Percentiles rank a stretch among this genome's conserved stretches.
Conservation (phyloP, 2,888 invertebrate species). For the Eilema griseolum region DNA sequence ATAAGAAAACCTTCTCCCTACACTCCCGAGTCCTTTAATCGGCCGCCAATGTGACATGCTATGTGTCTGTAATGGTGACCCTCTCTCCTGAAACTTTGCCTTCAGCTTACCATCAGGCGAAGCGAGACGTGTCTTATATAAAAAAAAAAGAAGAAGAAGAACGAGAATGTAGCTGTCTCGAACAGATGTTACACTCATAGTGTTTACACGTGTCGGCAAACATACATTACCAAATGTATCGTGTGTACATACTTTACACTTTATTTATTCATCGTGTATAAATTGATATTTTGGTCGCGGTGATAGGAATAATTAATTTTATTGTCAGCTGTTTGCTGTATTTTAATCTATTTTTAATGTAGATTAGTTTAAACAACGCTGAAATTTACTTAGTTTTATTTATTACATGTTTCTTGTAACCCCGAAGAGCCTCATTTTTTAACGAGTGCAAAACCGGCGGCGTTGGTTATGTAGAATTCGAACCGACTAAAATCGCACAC, state of each 20-base stretch:
- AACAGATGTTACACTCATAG: not conserved
- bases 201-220: not conserved
- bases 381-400: not conserved
- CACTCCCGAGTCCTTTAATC: too few species aligned
- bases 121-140: too few species aligned
- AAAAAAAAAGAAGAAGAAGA: too few species aligned
- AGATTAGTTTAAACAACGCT: not conserved
- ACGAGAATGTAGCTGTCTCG: not conserved
- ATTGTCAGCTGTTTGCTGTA: not conserved
- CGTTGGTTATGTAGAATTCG: too few species aligned
- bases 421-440: not conserved
- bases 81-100: too few species aligned
- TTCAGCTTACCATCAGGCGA: too few species aligned
- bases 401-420: not conserved
- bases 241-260: not conserved
- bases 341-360: not conserved
- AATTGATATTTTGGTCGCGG: not conserved
- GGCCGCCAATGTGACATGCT: too few species aligned
- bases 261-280: not conserved
- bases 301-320: constrained; percentile 7
- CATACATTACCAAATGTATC: not conserved
- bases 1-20: too few species aligned
- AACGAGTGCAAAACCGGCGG: too few species aligned
- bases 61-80: too few species aligned
- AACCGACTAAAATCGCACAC: too few species aligned